Conservation (phyloP, 2,797 vertebrate species). For the Aplochiton taeniatus region DNA sequence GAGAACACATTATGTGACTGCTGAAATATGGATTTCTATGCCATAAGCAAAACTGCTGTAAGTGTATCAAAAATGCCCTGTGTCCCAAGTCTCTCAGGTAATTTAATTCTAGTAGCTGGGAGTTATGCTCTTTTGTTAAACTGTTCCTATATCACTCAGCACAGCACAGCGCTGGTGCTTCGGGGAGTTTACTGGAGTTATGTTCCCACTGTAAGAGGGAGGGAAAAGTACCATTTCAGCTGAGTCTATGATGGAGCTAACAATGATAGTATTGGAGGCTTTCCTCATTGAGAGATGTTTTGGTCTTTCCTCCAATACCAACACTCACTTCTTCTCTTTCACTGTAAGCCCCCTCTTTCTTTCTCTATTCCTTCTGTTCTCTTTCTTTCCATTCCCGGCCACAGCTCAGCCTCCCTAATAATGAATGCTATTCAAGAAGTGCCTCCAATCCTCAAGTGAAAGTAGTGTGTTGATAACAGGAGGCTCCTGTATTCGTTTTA, state of each 20-base stretch:
- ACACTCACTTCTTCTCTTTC: no score
- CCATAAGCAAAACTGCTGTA: conserved; percentile 17
- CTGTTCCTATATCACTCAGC: conserved; percentile 51
- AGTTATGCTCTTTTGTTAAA: conserved; percentile 27
- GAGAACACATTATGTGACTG: not conserved
- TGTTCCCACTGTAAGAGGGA: conserved; percentile 6
- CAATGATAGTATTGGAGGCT: no score
- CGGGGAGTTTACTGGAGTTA: no score
- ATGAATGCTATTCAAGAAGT: conserved; percentile 62
- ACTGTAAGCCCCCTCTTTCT: no score
- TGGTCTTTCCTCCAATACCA: no score
- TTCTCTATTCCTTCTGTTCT: no score
- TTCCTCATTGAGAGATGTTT: no score
- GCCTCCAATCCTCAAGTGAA: conserved; percentile 45
- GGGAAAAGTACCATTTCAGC: no score
- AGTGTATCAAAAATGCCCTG: conserved; percentile 30
- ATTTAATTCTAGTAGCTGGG: conserved; percentile 10
- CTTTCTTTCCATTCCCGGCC: no score
- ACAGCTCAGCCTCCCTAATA: conserved; percentile 20
- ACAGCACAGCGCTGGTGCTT: conserved; percentile 8
- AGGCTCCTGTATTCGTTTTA: conserved; percentile 61
- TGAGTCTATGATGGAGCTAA: no score
- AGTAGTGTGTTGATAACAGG: conserved; percentile 60
- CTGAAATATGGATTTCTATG: conserved; percentile 23
- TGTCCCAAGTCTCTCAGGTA: conserved; percentile 32